Evolutionary conservation across 2,888 invertebrate species (phyloP).

Genomic region (Camponotus fellah): DNA sequence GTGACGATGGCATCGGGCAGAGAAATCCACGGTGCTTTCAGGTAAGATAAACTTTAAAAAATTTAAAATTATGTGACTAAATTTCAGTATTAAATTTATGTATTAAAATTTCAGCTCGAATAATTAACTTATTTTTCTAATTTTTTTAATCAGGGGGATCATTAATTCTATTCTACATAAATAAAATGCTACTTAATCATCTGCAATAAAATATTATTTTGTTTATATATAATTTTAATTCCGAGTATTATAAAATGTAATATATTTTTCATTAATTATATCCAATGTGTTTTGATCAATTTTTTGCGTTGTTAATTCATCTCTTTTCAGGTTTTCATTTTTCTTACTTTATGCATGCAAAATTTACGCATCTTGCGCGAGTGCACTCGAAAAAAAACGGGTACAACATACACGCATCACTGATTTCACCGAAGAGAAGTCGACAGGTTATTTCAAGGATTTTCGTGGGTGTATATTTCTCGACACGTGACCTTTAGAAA

Average conservation of each 20-base stretch:
- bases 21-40: slow-evolving; percentile 81
- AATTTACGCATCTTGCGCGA: background rate
- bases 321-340: background rate
- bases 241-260: background rate
- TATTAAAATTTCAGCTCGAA: background rate
- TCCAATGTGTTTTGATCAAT: background rate
- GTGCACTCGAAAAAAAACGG: slow-evolving; percentile 11
- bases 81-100: background rate
- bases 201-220: slow-evolving; percentile 1
- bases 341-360: slow-evolving; percentile 16
- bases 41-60: slow-evolving; percentile 67
- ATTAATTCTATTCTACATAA: background rate
- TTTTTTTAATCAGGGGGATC: background rate
- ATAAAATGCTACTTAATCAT: background rate
- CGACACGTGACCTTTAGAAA: slow-evolving; percentile 33
- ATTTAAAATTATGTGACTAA: background rate
- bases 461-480: slow-evolving; percentile 30
- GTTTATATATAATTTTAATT: background rate
- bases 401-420: background rate
- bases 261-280: background rate
- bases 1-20: slow-evolving; percentile 81
- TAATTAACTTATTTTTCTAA: background rate
- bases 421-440: slow-evolving; percentile 1
- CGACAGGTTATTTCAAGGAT: slow-evolving; percentile 28
- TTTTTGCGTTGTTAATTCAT: background rate